Base-by-base conservation (phyloP, 2,797 vertebrate genomes). In the Arnoldichthys spilopterus region DNA sequence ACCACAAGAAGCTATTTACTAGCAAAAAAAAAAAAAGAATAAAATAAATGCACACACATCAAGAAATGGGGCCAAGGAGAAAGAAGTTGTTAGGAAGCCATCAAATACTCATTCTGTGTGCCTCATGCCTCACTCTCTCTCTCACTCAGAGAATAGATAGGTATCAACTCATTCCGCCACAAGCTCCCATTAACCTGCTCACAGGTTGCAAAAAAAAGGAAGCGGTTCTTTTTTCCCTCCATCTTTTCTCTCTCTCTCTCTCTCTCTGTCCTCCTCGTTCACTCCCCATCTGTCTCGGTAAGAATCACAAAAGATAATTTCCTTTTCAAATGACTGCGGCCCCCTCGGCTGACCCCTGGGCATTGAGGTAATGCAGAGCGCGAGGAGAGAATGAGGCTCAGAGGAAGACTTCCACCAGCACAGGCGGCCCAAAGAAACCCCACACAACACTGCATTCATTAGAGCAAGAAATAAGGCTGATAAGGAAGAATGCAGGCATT, bases 261-360 rank as follows among this genome's bases (percentile, higher is more conserved):
- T 76, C 47, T 76, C 77, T 45, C 26, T 77, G 74, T 78, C 84
- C 82, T 37, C 8, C 56, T n/a, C 37, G 67, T 69, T 71, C 43
- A 7, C 82, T 79, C 83, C 80, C 87, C 62, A 81, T 90, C 88
- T 80, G 86, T 89, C 87, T 87, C 82, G 83, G 88, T 85, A 89
- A 90, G 86, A 89, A 89, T 84, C 87, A 90, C 90, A 89, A 91
- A 92, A 93, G 89, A 92, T 93, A 82, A 93, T 94, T 94, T 94
- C 92, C 90, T 93, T 92, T 93, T 92, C 90, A 92, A 91, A 94
- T 94, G 91, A 90, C 90, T 89, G 84, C 80, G 28, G 89, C 87
- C 87, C 89, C 83, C 82, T 89, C 86, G 81, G 81, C 84, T 92
- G 92, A 94, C 92, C 93, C 86, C 69, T 64, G 89, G 90, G 86